Base-by-base conservation (phyloP, 2,888 invertebrate species). In the Desoria tigrina region DNA sequence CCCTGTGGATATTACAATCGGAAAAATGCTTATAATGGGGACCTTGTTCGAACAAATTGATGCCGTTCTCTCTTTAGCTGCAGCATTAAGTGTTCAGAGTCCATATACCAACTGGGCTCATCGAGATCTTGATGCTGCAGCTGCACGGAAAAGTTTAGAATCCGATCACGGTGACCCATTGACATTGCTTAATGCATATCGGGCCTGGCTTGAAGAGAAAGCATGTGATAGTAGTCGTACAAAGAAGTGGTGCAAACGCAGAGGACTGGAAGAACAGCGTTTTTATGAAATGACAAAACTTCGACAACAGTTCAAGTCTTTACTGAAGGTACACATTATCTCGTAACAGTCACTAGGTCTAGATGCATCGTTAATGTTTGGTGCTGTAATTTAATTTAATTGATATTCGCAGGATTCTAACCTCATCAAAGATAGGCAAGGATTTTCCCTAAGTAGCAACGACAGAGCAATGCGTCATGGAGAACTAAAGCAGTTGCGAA, bases 91-190 rank as follows among this genome's bases (percentile, higher is more conserved):
- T 72, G 91, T 99, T 2, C 92, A 97, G 78, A 91, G 89, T 69
- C 94, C 97, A 0, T 90, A 94, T 78, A 95, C 95, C 0, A 93
- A 92, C 77, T 86, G 88, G 74, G 92, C 94, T 0, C 92, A 90
- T 79, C 84, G 90, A 64, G 92, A 96, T 80, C 84, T 86, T 18
- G 58, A 58, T 58, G 42, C 58, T 26, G 49, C 88, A 86, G 86
- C 87, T 49, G 84, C 89, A 0, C 84, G 92, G 45, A 88, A 87
- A 81, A 85, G 87, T 0, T 84, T 96, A 42, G 92, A 96, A 78
- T 95, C 95, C 0, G 92, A 92, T 78, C 94, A 97, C 79, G 99
- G 99, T 0, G 99, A 99, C 80, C 93, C 97, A 0, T 85, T 99
- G 71, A 94, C 94, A 0, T 81, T 97, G 0, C 81, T 99, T 1